These are phyloP conservation scores for Drosophila yakuba DNA, from an alignment of 1,140 invertebrate genomes.

Conservation along the genomic window DNA sequence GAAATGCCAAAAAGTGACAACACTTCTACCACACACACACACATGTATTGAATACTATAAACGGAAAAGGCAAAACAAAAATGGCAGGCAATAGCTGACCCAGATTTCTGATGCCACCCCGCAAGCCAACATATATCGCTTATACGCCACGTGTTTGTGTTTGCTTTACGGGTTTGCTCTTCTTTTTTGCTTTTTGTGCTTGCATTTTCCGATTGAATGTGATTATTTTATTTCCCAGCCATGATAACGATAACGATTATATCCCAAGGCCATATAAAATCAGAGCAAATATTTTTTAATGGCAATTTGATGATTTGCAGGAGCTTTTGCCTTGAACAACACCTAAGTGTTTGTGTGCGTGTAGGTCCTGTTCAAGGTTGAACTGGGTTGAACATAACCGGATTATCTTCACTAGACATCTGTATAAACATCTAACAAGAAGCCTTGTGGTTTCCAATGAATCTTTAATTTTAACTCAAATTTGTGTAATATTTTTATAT, in stretches of 20 bases:
- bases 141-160: conserved; percentile 41
- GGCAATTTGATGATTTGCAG: conserved; percentile 26
- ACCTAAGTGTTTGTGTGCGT: conserved; percentile 8
- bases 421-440: not conserved
- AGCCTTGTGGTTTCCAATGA: too few relatives aligned
- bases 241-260: conserved; percentile 24
- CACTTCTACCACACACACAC: conserved; percentile 29
- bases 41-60: conserved; percentile 38
- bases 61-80: conserved; percentile 28
- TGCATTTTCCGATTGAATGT: conserved; percentile 35
- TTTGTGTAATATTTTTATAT: too few relatives aligned
- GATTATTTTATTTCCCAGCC: conserved; percentile 48
- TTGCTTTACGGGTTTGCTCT: conserved; percentile 4
- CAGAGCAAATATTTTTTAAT: conserved; percentile 43
- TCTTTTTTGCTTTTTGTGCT: not conserved
- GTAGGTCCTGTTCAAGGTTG: conserved; percentile 35
- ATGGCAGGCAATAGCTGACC: conserved; percentile 78
- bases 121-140: conserved; percentile 26
- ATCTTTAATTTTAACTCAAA: too few relatives aligned
- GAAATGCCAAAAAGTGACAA: conserved; percentile 71
- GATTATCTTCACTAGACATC: conserved; percentile 34
- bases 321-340: conserved; percentile 35
- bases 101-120: conserved; percentile 63
- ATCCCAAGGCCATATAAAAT: conserved; percentile 22
- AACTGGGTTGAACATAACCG: conserved; percentile 18